Base-by-base conservation (phyloP, 2,113 vertebrate genomes). In the Haplochromis burtoni region DNA sequence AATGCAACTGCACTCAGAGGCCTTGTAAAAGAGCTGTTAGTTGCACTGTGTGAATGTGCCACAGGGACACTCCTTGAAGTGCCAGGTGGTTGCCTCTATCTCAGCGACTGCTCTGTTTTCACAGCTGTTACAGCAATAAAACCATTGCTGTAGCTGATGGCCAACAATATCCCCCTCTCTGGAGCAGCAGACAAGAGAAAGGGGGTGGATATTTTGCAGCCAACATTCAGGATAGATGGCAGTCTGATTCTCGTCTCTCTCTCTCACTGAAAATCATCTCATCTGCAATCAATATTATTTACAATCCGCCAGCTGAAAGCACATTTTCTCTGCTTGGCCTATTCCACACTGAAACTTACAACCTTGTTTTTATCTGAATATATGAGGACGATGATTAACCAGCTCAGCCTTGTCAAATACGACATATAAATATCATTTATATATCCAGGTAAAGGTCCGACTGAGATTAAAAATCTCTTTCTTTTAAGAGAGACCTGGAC, bases 51-150 rank as follows among this genome's bases (percentile, higher is more conserved):
- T 16, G 7, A 78, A 51, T 78, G 82, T 80, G 49, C 63, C 83
- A 53, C 35, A 19, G 84, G 84, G 79, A 85, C 59, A 61, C 82
- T 80, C 31, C 59, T 82, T 84, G 51, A 84, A 84, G 81, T 78
- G 80, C 66, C 86, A 90, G 57, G 68, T 81, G 86, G 45, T 49
- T 86, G 78, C 81, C 76, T 84, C 55, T 82, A 63, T 86, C 57
- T 84, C 84, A 42, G 5, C 38, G 31, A 79, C 80, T 86, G 55
- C 14, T 51, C 73, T 78, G 73, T 51, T 78, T 78, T 51, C 42
- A 78, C 73, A 78, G 86, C 91, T 92, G 84, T 79, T 87, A 55
- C 53, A 87, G 45, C 57, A 85, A 42, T 66, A 76, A 88, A 84
- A 85, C 10, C 71, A n/a, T 83, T 83, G 24, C 49, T 45, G 54